Base-by-base conservation (phyloP, 1,140 invertebrate genomes). In the Harpegnathos saltator region DNA sequence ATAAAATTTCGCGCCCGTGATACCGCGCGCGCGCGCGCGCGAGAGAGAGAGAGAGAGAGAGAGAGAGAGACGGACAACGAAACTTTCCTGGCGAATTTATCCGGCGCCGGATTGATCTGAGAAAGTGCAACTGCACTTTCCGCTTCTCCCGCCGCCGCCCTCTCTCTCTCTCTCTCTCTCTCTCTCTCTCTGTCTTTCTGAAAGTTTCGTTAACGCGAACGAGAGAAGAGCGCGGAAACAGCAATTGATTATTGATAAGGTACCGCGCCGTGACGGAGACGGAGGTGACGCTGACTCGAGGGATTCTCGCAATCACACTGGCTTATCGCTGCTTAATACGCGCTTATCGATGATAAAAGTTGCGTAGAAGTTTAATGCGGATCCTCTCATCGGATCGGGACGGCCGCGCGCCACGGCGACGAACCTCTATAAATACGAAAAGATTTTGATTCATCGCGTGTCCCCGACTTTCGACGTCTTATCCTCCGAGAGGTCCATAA, bases 91-190 rank as follows among this genome's bases (percentile, higher is more conserved):
- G 77, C 66, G 75, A 85, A 88, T 87, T 87, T 77, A 82, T 82
- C 58, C 26, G 38, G 38, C 38, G 38, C 4, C 58, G 26, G 59
- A 29, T 72, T 85, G 83, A 88, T 82, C 72, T 85, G 72, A 84
- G 59, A 88, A 88, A 82, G 78, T 73, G 83, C 83, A 88, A 88
- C 82, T 88, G 74, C 66, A 81, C 54, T 62, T 83, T 54, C 29
- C 22, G 38, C 22, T 26, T 29, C 22, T n/a, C 50, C 17, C n/a
- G n/a, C n/a, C n/a, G n/a, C n/a, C n/a, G n/a, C 22, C 56, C 22
- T 54, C 26, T 22, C 15, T 74, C 38, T 61, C 58, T 33, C 29
- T 77, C n/a, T 66, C 44, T 44, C 29, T 75, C 22, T 59, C 26
- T 48, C 15, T 65, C 22, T 63, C 50, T 15, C 14, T 12, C 17